Conservation (phyloP, 2,797 vertebrate genomes). For the Numenius phaeopus region DNA sequence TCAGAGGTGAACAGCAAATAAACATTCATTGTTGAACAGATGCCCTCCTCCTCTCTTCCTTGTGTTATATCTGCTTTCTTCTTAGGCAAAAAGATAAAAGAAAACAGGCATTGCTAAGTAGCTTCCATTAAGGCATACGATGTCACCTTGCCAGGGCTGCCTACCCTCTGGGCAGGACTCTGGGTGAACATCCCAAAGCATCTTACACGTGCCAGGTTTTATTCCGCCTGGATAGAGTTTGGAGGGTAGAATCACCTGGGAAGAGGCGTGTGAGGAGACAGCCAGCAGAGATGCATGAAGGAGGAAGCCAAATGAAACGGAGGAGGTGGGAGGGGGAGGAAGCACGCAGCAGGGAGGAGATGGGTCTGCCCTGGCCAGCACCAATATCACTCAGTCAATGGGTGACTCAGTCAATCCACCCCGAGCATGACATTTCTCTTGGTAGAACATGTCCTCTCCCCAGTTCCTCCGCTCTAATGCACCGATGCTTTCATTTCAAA, state of each 20-base stretch:
- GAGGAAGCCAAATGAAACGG: neutral
- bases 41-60: neutral
- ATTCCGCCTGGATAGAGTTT: neutral
- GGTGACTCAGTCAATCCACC: constrained; percentile 39
- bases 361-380: neutral
- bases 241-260: neutral
- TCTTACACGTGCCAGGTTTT: neutral
- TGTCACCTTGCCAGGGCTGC: neutral
- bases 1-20: constrained; percentile 54
- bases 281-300: neutral
- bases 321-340: neutral
- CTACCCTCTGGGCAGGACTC: neutral
- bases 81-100: neutral
- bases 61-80: neutral
- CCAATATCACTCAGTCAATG: neutral
- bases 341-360: neutral
- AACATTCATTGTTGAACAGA: constrained; percentile 28
- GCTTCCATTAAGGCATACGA: neutral
- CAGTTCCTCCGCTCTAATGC: neutral
- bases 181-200: neutral
- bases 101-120: neutral
- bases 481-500: constrained; percentile 53
- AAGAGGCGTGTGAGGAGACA: neutral
- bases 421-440: constrained; percentile 31
- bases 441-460: constrained; percentile 37